Evolutionary conservation across 2,797 vertebrate genomes (phyloP), one percentile per base, ranked within the genome.

Genomic region (Ptychobarbus kaznakovi): DNA sequence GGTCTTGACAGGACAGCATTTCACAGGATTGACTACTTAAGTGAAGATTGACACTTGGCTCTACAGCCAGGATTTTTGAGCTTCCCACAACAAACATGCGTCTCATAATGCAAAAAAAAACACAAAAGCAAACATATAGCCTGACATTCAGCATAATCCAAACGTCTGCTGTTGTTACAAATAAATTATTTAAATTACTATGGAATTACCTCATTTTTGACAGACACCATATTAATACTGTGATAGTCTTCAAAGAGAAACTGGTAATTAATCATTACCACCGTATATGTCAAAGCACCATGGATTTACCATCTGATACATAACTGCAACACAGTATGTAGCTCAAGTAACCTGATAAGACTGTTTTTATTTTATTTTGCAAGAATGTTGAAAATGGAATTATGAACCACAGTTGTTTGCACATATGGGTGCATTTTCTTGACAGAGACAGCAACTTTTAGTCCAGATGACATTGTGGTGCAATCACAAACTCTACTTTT

Each of bases 21-120:
- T 66, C 61, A 80, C 56, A 80, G 25, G 61, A 49, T 80, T 15
- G 16, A 66, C 18, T 25, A 80, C 10, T 80, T 80, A 28, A 63
- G 58, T 63, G 16, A 38, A 42, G 63, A 35, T 9, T 66, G 25
- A n/a, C 42, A 49, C 18, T 46, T 66, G 25, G 25, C 15, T 81
- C 20, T 70, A 53, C 3, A 40, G 66, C 35, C n/a, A 69, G 12
- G 13, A 38, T 5, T 13, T 53, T 38, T 49, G 12, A 70, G 69
- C 9, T 32, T 44, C 63, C 61, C 35, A 61, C 25, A 66, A 32
- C 18, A 80, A 80, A 49, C 58, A 80, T 80, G 28, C 0, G 5
- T 15, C 56, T 63, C 13, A 80, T 20, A 61, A 65, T n/a, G 40
- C 3, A 44, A 65, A 73, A 56, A 56, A 56, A 3, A 46, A 73